Percentiles rank a stretch among this genome's conserved stretches.
Evolutionary conservation across 2,888 invertebrate species (phyloP).

Genomic region (Melanostoma scalare): DNA sequence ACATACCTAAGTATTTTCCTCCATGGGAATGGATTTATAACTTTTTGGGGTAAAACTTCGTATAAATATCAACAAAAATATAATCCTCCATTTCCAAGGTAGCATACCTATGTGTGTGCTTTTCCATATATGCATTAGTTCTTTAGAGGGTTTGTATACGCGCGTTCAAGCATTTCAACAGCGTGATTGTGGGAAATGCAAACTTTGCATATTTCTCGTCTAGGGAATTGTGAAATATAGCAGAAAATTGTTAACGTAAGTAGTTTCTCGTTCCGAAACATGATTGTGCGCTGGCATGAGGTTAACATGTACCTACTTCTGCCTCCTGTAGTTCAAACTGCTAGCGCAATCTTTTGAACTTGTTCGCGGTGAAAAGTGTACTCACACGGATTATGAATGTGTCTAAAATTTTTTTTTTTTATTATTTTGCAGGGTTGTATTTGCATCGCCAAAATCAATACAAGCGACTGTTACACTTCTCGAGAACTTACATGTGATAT

Average conservation of each 20-base stretch:
- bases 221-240: conserved; percentile 25
- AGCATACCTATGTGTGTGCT: too few species aligned
- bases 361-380: background rate
- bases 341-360: background rate
- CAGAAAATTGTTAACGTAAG: conserved; percentile 34
- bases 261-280: conserved; percentile 2
- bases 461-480: conserved; percentile 94
- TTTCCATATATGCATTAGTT: background rate
- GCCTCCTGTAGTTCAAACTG: background rate
- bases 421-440: conserved; percentile 85
- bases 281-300: background rate
- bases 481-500: conserved; percentile 93
- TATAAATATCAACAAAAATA: background rate
- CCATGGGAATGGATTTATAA: conserved; percentile 1
- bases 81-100: background rate
- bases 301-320: conserved; percentile 3
- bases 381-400: background rate
- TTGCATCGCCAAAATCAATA: conserved; percentile 90
- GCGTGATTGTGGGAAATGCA: conserved; percentile 9
- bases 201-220: conserved; percentile 40
- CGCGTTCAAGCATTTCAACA: background rate
- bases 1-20: background rate
- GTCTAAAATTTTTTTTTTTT: background rate
- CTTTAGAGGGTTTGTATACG: background rate
- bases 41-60: background rate